Evolutionary conservation across 2,113 vertebrate species (phyloP), one percentile per base, ranked within the genome.

Genomic region (Hemichromis elongatus): DNA sequence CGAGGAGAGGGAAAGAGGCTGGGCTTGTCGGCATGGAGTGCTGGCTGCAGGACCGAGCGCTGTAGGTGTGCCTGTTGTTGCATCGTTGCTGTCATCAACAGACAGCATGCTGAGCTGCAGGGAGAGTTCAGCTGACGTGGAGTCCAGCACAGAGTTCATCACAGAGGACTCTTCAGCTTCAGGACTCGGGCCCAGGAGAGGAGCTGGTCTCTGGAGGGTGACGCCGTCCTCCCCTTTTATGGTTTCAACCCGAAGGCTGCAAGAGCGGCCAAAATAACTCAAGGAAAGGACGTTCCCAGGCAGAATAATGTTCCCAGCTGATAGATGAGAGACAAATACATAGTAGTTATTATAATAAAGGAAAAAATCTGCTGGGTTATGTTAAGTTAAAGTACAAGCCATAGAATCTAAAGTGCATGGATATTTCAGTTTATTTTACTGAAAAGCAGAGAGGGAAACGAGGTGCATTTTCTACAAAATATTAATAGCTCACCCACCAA

Each of bases 261-360:
- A 99, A 0, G 94, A 89, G 5, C 95, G 96, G 73, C 97, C 98
- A 21, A 97, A 99, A 92, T 97, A 99, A 6, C 90, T 95, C 77
- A 98, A 89, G 45, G 95, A 95, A 57, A 99, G 83, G 4, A 95
- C 80, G 63, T 97, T 97, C 86, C 98, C 98, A 1, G 98, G 97
- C 33, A 99, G 94, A 57, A 99, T 50, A 30, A 99, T 89, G 79
- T 96, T 97, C 9, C 97, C 96, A 84, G 96, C 99, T 99, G 78
- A 3, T 55, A 92, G 3, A n/a, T 75, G 53, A 85, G 6, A 91
- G 35, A 89, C 7, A 83, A 86, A 82, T 5, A 30, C 2, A 61
- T 18, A 81, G n/a, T 18, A 24, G 19, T 89, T 57, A 84, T 47
- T 70, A 10, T 57, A 84, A 11, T 12, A 53, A 12, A 84, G 24